A percentile compares a stretch with the other conserved stretches of the same genome.
Conservation (phyloP, 2,888 invertebrate species). For the Parascotia fuliginaria region DNA sequence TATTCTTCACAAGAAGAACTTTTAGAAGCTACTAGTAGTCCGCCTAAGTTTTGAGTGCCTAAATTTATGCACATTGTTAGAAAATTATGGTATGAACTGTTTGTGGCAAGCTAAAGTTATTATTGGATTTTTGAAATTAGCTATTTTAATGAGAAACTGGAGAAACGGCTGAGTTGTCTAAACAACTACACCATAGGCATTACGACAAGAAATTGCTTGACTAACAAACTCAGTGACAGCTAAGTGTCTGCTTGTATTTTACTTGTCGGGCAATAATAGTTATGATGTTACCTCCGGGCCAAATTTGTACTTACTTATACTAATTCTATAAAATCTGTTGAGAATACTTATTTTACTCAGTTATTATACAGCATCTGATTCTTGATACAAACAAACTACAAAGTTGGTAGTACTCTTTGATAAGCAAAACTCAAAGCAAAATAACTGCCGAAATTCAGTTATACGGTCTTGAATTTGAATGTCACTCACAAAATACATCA, state of each 20-base stretch:
- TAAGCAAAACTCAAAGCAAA: not conserved
- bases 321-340: not conserved
- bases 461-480: not conserved
- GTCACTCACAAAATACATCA: too few relatives aligned
- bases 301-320: not conserved
- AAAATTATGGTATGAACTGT: constrained; percentile 35
- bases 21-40: constrained; percentile 25
- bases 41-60: constrained; percentile 42
- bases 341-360: not conserved
- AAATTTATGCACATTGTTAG: constrained; percentile 51
- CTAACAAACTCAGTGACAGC: not conserved
- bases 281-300: not conserved
- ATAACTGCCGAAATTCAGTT: not conserved
- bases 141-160: not conserved
- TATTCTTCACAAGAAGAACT: constrained; percentile 32
- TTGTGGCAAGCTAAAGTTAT: constrained; percentile 20
- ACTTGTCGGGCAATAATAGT: not conserved
- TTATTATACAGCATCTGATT: not conserved
- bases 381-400: not conserved
- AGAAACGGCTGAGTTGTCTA: constrained; percentile 17
- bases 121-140: constrained; percentile 15
- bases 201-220: not conserved
- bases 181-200: not conserved
- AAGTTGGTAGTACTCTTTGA: not conserved
- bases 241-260: constrained; percentile 3